Base-by-base conservation (phyloP, 2,888 invertebrate genomes). In the Hydrotaea diabolus region DNA sequence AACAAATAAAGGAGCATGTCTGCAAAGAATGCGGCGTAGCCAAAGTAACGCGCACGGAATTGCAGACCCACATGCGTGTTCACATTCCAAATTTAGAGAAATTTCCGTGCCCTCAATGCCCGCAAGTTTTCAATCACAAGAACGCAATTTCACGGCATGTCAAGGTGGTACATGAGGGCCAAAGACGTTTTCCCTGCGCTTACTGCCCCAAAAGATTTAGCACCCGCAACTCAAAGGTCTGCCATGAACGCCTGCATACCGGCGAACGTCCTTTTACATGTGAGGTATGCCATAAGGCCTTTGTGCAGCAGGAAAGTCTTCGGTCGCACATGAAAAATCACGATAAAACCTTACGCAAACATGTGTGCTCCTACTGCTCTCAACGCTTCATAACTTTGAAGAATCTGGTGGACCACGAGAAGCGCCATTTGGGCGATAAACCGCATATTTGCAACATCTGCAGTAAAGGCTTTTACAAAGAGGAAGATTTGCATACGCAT, bases 101-200 rank as follows among this genome's bases (percentile, higher is more conserved):
- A 78, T 91, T 90, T 69, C 89, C 90, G 39, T 91, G 92, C 75
- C 87, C 88, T 2, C 89, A 88, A 23, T 91, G 92, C 73, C 88
- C 90, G 1, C 90, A 90, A 83, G 88, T 90, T 17, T 91, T 92
- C 49, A 90, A 90, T 19, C 90, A 90, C 74, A 90, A 91, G 77
- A 90, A 90, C 79, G 91, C 91, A 15, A 90, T 91, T 62, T 75
- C 87, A 57, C 79, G 89, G 26, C 88, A 86, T 77, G 89, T 91
- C 8, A 90, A 90, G 0, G 91, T 90, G 2, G 89, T 92, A 0
- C 92, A 92, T 62, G 90, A 91, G 80, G 92, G 91, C 0, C 89
- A 90, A 69, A 88, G 89, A 9, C 88, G 90, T 0, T 92, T 88
- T 71, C 87, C 86, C 19, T 92, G 91, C 73, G 85, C 80, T 0